Evolutionary conservation across 2,797 vertebrate species (phyloP).

Genomic region (Nannoperca obscura): DNA sequence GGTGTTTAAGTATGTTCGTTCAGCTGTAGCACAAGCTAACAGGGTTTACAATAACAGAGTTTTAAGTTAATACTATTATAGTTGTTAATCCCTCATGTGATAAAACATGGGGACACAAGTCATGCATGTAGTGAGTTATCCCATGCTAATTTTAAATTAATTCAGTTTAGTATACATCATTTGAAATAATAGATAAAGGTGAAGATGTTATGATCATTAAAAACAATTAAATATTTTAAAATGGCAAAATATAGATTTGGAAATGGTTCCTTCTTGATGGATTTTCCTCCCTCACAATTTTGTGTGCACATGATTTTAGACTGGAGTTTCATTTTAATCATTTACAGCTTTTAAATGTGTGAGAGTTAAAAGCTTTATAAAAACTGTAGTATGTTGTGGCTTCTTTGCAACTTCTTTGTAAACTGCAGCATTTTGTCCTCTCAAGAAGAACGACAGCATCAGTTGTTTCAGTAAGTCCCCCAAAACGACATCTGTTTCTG

Average conservation of each 20-base stretch:
- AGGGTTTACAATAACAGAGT: conserved; percentile 2
- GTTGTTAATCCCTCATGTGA: neutral
- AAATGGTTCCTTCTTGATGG: neutral
- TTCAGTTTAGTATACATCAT: neutral
- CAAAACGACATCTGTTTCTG: neutral
- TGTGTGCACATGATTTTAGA: neutral
- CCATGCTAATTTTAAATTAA: neutral
- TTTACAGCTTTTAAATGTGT: neutral
- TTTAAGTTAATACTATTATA: neutral
- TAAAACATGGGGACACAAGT: neutral
- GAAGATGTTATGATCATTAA: neutral
- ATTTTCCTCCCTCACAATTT: neutral
- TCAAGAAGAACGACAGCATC: neutral
- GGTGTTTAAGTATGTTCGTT: conserved; percentile 39
- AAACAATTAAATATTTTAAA: neutral
- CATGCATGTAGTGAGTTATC: conserved; percentile 7
- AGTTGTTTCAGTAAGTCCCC: neutral
- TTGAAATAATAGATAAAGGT: neutral
- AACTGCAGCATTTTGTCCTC: neutral
- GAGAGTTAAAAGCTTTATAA: neutral
- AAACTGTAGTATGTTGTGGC: neutral
- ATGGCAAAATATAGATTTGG: neutral
- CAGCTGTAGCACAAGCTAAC: conserved; percentile 38
- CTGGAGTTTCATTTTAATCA: neutral
- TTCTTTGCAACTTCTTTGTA: too few relatives aligned